Evolutionary conservation across 2,797 vertebrate genomes (phyloP).

Genomic region (Cynopterus sphinx): DNA sequence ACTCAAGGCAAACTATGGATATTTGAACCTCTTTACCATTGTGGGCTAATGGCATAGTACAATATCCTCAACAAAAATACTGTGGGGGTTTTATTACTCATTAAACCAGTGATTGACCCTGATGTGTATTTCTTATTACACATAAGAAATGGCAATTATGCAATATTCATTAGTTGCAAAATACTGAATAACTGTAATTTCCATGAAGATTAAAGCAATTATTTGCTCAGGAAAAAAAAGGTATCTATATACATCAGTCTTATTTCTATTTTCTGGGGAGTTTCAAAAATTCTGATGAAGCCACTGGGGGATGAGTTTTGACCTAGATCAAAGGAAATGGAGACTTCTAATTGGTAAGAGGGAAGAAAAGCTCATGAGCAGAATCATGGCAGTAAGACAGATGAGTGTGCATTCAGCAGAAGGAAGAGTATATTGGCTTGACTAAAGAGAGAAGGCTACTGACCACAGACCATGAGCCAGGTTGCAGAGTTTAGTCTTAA

Average conservation of each 20-base stretch:
- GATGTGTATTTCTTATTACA: not conserved
- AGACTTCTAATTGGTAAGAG: not conserved
- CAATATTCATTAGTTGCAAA: not conserved
- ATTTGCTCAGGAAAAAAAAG: conserved; percentile 30
- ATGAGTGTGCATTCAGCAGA: not conserved
- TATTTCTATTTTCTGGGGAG: conserved; percentile 39
- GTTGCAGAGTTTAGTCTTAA: not conserved
- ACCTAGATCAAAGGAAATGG: not conserved
- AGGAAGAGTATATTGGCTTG: not conserved
- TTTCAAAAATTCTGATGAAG: conserved; percentile 35
- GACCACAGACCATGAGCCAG: not conserved
- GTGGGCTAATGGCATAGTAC: not conserved
- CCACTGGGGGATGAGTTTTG: not conserved
- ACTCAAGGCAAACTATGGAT: not conserved
- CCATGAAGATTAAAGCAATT: not conserved
- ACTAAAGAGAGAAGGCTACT: not conserved
- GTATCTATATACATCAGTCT: not conserved
- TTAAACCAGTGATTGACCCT: not conserved
- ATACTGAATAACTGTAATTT: not conserved
- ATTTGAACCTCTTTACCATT: not conserved
- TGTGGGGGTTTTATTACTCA: not conserved
- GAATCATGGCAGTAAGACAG: not conserved
- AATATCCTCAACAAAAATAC: not conserved
- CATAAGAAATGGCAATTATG: not conserved
- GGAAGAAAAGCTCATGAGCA: not conserved